Evolutionary conservation across 1,140 invertebrate species (phyloP).

Genomic region (Diorhabda sublineata): DNA sequence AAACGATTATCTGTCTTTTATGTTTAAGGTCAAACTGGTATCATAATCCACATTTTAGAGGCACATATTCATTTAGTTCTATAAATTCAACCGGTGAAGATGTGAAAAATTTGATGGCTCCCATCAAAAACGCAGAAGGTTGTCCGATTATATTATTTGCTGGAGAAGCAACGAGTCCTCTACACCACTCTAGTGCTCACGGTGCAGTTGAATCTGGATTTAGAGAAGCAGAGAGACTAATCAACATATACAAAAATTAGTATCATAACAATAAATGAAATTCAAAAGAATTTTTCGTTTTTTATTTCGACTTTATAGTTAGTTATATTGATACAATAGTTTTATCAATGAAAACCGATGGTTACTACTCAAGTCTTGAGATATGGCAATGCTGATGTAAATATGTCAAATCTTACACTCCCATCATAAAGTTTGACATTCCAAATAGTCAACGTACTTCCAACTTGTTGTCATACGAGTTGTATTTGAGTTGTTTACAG

Average conservation of each 20-base stretch:
- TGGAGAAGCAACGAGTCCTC: slow-evolving; percentile 65
- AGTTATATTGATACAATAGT: no score
- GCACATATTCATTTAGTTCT: slow-evolving; percentile 49
- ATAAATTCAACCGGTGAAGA: slow-evolving; percentile 41
- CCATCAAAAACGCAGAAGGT: slow-evolving; percentile 17
- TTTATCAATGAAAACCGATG: no score
- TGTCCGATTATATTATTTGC: slow-evolving; percentile 57
- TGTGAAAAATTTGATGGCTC: slow-evolving; percentile 17
- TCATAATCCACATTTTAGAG: slow-evolving; percentile 47
- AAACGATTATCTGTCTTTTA: not conserved
- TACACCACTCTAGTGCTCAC: slow-evolving; percentile 73
- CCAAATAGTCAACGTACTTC: no score
- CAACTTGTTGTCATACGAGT: no score
- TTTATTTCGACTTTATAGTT: not conserved
- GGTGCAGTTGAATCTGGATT: slow-evolving; percentile 75
- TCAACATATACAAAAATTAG: slow-evolving; percentile 16
- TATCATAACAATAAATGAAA: no score
- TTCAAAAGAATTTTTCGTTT: not conserved
- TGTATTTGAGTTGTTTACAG: no score
- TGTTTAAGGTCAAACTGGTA: slow-evolving; percentile 46
- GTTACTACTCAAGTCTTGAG: no score
- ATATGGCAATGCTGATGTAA: no score
- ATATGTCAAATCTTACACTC: no score
- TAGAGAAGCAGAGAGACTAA: slow-evolving; percentile 66
- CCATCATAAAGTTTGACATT: no score